Evolutionary conservation across 1,140 invertebrate genomes (phyloP), one percentile per base, ranked within the genome.

Genomic region (Diprion similis): DNA sequence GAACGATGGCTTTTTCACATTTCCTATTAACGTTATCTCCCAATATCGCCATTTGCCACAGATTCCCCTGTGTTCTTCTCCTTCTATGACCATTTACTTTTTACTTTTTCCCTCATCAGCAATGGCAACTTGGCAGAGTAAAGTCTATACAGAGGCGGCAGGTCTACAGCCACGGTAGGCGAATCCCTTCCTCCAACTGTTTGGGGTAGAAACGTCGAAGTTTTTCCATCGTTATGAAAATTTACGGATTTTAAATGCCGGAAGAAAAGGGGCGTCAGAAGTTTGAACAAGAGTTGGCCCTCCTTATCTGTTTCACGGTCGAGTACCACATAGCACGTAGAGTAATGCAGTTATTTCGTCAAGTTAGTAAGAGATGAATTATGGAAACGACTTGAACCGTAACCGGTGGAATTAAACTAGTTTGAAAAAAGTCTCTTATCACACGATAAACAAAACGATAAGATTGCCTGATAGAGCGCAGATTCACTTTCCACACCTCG

Each of bases 261-360:
- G 70, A 71, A 74, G 72, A 78, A 37, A 37, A 70, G 77, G 70
- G 71, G 64, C 69, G 70, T 78, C 74, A 75, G 15, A 79, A 81
- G 73, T 76, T 80, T 75, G 46, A 65, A 45, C 71, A 66, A 80
- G 82, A 82, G 75, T 83, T 82, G 66, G 74, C 46, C 73, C 77
- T 66, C 37, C 80, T 83, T 83, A 83, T 83, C 82, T 78, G 70
- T 73, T 83, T 83, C 80, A 83, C 80, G 80, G 79, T 81, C 78
- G 78, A 83, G 76, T 70, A 79, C 75, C 79, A 75, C 79, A 75
- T 76, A 51, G 18, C 79, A 82, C 81, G 72, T 82, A 75, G 80
- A 78, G 76, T 79, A 82, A 82, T 77, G 72, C 70, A 76, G 74
- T 72, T 81, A 80, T 80, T 78, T 77, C 24, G 75, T 74, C 9